Conservation (phyloP, 2,888 invertebrate genomes). For the Calliphora vomitoria region DNA sequence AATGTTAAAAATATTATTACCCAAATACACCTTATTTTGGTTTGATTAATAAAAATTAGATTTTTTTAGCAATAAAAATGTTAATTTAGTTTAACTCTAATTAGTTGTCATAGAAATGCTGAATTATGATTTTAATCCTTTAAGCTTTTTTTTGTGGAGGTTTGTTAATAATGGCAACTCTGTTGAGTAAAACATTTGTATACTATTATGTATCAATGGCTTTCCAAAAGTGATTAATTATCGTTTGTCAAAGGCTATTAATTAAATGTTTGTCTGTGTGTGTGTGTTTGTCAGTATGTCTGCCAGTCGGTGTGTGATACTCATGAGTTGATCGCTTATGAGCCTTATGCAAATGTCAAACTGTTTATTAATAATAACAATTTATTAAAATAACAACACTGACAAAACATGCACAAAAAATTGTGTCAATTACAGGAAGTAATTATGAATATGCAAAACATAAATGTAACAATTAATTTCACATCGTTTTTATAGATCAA, state of each 20-base stretch:
- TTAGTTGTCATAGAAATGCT: constrained; percentile 14
- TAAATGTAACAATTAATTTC: constrained; percentile 7
- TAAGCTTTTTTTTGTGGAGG: background rate
- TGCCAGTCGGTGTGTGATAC: background rate
- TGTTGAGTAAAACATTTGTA: background rate
- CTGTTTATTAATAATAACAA: constrained; percentile 61
- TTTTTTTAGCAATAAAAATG: background rate
- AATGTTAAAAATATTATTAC: background rate
- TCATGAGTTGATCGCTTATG: constrained; percentile 40
- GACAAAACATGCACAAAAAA: constrained; percentile 35
- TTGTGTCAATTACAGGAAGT: constrained; percentile 66
- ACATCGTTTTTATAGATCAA: background rate
- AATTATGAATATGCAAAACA: constrained; percentile 47
- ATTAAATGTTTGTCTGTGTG: constrained; percentile 44
- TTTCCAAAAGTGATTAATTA: constrained; percentile 67
- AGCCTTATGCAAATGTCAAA: constrained; percentile 54
- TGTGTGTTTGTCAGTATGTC: background rate
- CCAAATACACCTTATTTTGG: background rate
- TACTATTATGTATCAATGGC: constrained; percentile 47
- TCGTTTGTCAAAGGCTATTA: constrained; percentile 63
- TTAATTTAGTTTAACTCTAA: background rate
- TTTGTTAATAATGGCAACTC: constrained; percentile 39
- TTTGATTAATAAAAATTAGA: background rate
- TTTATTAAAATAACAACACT: constrained; percentile 27
- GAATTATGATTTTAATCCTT: constrained; percentile 6